Evolutionary conservation across 2,113 vertebrate genomes (phyloP), one percentile per base, ranked within the genome.

Genomic region (Hystrix cristata): DNA sequence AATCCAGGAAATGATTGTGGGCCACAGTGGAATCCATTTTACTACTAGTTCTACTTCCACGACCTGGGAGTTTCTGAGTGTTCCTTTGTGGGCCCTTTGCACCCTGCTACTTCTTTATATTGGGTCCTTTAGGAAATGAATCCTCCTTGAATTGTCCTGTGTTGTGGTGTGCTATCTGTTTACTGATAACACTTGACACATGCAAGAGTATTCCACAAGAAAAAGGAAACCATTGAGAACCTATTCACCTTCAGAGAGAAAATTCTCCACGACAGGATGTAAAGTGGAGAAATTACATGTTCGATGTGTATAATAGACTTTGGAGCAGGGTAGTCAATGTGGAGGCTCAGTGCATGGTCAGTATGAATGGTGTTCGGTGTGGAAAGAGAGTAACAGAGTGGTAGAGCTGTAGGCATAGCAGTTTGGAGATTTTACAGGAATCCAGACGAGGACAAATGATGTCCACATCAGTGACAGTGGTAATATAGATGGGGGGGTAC

Each of bases 71-170:
- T 72, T 94, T 29, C 84, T 74, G 13, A 72, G 59, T 29, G 7
- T 53, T 69, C 43, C 16, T 25, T 74, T 59, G n/a, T 14, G 15
- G 64, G 64, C 91, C 10, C 21, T 38, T 31, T 55, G 0, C 43
- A 48, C 11, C 34, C 29, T 80, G 21, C 3, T 14, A 23, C 7
- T 55, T 90, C 27, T 88, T 86, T 55, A 25, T 55, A 72, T 14
- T 76, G 87, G 18, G 57, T 90, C 53, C 34, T 94, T 95, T 83
- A 13, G 65, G 89, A 90, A 84, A 79, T 62, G 83, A 60, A 87
- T 14, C 29, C 80, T 95, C 8, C 27, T 71, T 38, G n/a, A 83
- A 55, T 74, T 90, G 19, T 69, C 59, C 21, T 87, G 0, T 48
- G 27, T 72, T 71, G 3, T 34, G 11, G 13, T 64, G 27, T 59